phyloP scores from a whole-genome alignment of 2,888 invertebrate species.

The Odontomyia ornata region DNA sequence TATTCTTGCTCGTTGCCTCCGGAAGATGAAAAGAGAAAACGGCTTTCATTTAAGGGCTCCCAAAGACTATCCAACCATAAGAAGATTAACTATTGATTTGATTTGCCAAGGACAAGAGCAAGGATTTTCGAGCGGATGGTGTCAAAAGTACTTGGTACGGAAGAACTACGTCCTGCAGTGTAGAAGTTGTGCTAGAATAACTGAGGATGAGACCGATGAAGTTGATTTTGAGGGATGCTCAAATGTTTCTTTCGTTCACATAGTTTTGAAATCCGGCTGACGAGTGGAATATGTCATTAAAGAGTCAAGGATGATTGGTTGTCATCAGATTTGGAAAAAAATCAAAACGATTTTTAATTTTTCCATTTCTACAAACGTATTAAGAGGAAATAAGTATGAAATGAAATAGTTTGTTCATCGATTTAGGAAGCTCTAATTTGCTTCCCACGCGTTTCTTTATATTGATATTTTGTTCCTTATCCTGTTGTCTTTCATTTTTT shows the following conservation, averaged over 20 bases:
- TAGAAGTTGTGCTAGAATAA: not conserved
- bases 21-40: not conserved
- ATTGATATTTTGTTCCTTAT: no score
- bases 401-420: no score
- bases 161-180: not conserved
- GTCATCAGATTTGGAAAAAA: not conserved
- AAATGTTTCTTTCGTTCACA: not conserved
- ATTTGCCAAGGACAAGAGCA: constrained; percentile 40
- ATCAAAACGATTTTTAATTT: not conserved
- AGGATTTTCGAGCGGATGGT: not conserved
- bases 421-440: no score
- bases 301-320: not conserved
- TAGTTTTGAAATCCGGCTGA: not conserved
- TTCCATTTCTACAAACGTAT: no score
- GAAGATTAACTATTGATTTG: constrained; percentile 45
- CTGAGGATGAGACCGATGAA: constrained; percentile 22
- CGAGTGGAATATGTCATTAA: no score
- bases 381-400: no score
- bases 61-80: constrained; percentile 40
- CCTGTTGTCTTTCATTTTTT: no score
- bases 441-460: no score
- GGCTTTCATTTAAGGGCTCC: constrained; percentile 33
- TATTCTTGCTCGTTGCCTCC: not conserved
- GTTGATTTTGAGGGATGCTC: constrained; percentile 16
- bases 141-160: constrained; percentile 8